A percentile compares a stretch with the other conserved stretches of the same genome.
Conservation (phyloP, 2,797 vertebrate species). For the Avahi laniger region DNA sequence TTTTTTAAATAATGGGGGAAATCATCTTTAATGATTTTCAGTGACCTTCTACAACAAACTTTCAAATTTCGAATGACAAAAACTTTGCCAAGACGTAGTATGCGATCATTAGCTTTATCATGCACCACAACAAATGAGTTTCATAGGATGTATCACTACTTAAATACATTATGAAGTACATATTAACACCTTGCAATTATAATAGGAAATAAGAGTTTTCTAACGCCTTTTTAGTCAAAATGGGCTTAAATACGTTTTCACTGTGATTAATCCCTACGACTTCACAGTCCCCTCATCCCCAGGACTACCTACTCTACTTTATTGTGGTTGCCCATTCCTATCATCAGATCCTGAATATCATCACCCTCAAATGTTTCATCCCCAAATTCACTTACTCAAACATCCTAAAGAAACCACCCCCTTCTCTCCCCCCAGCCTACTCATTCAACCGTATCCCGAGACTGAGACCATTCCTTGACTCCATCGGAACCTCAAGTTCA, state of each 20-base stretch:
- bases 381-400: background rate
- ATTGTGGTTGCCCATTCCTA: background rate
- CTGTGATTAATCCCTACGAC: background rate
- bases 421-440: background rate
- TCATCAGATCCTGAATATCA: background rate
- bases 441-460: background rate
- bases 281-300: background rate
- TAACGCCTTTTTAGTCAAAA: background rate
- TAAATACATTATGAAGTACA: background rate
- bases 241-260: background rate
- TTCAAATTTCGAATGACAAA: background rate
- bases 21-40: slow-evolving; percentile 36
- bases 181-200: background rate
- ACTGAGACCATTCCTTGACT: background rate
- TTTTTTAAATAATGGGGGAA: background rate
- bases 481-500: background rate
- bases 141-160: background rate
- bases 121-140: background rate
- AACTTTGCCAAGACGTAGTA: background rate
- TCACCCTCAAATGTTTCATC: background rate
- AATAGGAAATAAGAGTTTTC: background rate
- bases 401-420: background rate
- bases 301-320: background rate
- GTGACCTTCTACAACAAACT: background rate
- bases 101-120: background rate